Conservation (phyloP, 2,888 invertebrate species). For the Parelbella ahira region DNA sequence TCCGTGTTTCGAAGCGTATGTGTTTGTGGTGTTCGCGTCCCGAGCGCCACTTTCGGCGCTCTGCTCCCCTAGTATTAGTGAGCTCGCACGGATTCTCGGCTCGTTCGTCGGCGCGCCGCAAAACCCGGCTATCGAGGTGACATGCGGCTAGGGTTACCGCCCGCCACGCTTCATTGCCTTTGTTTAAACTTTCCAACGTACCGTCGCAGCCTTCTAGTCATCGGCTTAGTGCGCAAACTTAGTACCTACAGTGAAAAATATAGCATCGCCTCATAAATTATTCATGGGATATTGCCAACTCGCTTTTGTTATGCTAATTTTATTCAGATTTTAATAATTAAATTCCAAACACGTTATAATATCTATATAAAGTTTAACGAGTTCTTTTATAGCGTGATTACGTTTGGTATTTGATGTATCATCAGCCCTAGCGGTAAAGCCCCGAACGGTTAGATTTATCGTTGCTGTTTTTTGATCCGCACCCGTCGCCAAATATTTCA, state of each 20-base stretch:
- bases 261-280: constrained; percentile 28
- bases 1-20: constrained; percentile 45
- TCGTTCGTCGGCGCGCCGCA: constrained; percentile 64
- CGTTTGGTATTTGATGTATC: constrained; percentile 21
- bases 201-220: constrained; percentile 8
- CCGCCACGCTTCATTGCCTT: constrained; percentile 25
- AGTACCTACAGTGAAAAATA: no score
- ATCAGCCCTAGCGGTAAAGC: constrained; percentile 27
- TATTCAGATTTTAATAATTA: constrained; percentile 56
- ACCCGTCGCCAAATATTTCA: constrained; percentile 43
- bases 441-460: constrained; percentile 31
- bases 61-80: constrained; percentile 59
- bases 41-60: constrained; percentile 52
- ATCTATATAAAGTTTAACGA: constrained; percentile 36
- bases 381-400: constrained; percentile 28
- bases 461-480: constrained; percentile 36
- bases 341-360: constrained; percentile 52
- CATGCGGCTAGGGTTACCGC: constrained; percentile 42
- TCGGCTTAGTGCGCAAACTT: constrained; percentile 15
- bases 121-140: constrained; percentile 61
- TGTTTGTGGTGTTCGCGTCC: constrained; percentile 44
- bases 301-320: constrained; percentile 55
- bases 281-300: constrained; percentile 31
- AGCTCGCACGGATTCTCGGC: constrained; percentile 55
- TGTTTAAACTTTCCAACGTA: constrained; percentile 17